phyloP scores from a whole-genome alignment of 2,113 vertebrate genomes.

The Climacteris rufus region DNA sequence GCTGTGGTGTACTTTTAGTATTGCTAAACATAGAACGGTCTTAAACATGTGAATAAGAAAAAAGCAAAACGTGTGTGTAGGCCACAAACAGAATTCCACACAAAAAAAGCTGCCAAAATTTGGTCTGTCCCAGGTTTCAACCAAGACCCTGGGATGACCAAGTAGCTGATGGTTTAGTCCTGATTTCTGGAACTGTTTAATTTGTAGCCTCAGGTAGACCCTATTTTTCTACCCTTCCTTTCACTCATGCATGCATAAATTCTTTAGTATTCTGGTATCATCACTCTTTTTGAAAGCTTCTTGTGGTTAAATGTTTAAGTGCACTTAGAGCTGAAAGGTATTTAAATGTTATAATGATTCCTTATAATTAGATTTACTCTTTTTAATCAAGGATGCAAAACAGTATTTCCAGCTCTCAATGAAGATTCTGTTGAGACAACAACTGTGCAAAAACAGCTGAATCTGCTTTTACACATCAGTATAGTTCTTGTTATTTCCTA shows the following conservation, averaged over 20 bases:
- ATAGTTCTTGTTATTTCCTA: conserved; percentile 31
- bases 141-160: neutral
- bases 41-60: neutral
- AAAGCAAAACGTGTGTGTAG: neutral
- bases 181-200: neutral
- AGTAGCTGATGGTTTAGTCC: neutral
- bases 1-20: neutral
- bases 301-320: conserved; percentile 30
- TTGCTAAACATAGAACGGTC: neutral
- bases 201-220: neutral
- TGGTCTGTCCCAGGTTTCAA: neutral
- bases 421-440: conserved; percentile 27
- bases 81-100: neutral
- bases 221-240: neutral
- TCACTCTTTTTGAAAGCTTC: conserved; percentile 9
- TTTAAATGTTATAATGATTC: conserved; percentile 66
- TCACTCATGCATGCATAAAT: neutral
- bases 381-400: conserved; percentile 64
- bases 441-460: conserved; percentile 1
- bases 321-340: conserved; percentile 36
- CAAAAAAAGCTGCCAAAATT: neutral
- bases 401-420: conserved; percentile 44
- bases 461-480: conserved; percentile 39
- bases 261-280: conserved; percentile 40
- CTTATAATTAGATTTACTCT: conserved; percentile 64